Percentiles rank a stretch among this genome's conserved stretches.
Evolutionary conservation across 1,140 invertebrate species (phyloP).

Genomic region (Drosophila parabipectinata): DNA sequence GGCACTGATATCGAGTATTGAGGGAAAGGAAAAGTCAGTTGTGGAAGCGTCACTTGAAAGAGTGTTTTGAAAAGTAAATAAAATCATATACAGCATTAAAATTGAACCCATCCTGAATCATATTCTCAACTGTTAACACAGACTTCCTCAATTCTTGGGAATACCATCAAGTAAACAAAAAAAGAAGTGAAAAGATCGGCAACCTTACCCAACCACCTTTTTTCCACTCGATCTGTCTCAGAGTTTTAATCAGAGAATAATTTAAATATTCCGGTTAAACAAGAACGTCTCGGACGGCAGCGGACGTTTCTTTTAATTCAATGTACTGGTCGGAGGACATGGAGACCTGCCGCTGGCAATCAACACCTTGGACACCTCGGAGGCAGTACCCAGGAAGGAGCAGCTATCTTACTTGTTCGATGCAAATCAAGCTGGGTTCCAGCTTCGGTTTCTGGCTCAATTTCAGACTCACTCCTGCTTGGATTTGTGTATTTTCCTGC

Average conservation of each 20-base stretch:
- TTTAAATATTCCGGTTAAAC: slow-evolving; percentile 82
- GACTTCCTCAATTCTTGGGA: slow-evolving; percentile 48
- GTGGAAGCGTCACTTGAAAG: not conserved
- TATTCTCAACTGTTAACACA: not conserved
- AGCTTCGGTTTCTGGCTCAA: slow-evolving; percentile 15
- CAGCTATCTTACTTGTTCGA: slow-evolving; percentile 66
- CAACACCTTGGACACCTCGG: slow-evolving; percentile 65
- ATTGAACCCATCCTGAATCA: not conserved
- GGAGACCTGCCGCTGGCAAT: slow-evolving; percentile 63
- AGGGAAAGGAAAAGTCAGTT: slow-evolving; percentile 3
- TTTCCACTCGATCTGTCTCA: slow-evolving; percentile 38
- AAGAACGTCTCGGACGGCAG: slow-evolving; percentile 48
- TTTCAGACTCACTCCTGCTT: slow-evolving; percentile 4
- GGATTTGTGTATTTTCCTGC: not conserved
- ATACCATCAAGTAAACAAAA: slow-evolving; percentile 37
- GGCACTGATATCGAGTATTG: slow-evolving; percentile 16
- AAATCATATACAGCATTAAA: not conserved
- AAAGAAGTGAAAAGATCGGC: slow-evolving; percentile 2
- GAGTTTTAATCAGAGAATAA: slow-evolving; percentile 78
- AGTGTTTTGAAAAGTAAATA: not conserved
- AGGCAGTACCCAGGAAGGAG: slow-evolving; percentile 10
- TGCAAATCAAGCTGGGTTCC: slow-evolving; percentile 63
- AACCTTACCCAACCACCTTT: slow-evolving; percentile 3
- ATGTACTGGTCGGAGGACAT: slow-evolving; percentile 26
- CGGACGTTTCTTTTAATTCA: slow-evolving; percentile 81